These are phyloP conservation scores for Dipodomys spectabilis DNA, from an alignment of 2,113 vertebrate species.

Conservation along the genomic window DNA sequence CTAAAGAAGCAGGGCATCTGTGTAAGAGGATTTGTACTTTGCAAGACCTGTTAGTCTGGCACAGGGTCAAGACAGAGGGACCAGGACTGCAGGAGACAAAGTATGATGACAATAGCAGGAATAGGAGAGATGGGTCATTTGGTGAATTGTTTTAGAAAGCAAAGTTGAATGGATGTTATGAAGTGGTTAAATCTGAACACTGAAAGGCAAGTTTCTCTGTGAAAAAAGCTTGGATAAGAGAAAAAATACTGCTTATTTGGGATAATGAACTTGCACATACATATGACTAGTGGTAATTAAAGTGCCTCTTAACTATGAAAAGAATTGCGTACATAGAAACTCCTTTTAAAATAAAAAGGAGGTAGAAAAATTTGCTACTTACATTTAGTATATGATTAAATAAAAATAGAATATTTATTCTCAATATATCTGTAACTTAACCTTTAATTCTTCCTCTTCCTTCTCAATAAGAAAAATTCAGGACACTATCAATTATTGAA, in stretches of 20 bases:
- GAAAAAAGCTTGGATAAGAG: background rate
- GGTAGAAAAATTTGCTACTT: background rate
- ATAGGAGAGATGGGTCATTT: background rate
- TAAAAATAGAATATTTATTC: background rate
- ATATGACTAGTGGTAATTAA: background rate
- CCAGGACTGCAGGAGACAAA: background rate
- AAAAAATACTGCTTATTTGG: background rate
- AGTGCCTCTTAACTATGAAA: background rate
- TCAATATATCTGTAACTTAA: background rate
- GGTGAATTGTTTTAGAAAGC: background rate
- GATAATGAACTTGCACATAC: background rate
- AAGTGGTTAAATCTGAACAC: background rate
- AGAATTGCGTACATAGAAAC: background rate
- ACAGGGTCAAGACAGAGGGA: background rate
- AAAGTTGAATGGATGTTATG: background rate
- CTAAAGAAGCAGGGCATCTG: background rate
- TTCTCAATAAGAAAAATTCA: background rate
- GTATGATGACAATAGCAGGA: background rate
- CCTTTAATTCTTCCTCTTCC: background rate
- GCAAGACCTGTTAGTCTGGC: background rate
- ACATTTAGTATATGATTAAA: background rate
- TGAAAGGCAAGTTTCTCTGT: constrained; percentile 20
- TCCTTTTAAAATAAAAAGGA: background rate
- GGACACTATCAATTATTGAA: background rate
- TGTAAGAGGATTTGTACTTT: background rate